A percentile compares a stretch with the other conserved stretches of the same genome.
Conservation (phyloP, 2,113 vertebrate species). For the Holacanthus passer region DNA sequence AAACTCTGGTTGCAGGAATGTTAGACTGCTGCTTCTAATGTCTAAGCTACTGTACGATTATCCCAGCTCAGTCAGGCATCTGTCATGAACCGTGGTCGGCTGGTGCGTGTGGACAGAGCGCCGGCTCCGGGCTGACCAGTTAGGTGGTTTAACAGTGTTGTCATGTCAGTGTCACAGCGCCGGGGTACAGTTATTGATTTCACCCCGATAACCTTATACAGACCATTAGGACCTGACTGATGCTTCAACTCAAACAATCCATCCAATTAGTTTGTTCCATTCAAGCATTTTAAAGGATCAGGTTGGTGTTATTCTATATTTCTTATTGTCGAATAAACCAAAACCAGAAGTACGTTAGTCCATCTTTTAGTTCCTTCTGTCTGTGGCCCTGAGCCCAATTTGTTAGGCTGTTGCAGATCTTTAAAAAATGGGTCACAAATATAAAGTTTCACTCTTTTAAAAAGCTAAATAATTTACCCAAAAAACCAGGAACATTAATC, state of each 20-base stretch:
- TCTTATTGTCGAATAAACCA: background rate
- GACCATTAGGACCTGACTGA: constrained; percentile 10
- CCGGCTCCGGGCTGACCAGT: background rate
- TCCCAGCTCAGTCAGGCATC: constrained; percentile 5
- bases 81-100: background rate
- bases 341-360: background rate
- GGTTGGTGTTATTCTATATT: background rate
- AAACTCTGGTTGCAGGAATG: constrained; percentile 14
- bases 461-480: background rate
- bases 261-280: background rate
- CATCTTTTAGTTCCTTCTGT: background rate
- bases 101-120: background rate
- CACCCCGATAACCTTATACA: background rate
- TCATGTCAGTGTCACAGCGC: constrained; percentile 22
- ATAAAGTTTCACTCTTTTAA: background rate
- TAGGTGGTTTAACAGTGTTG: background rate
- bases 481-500: background rate
- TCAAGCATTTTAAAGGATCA: background rate
- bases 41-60: constrained; percentile 4
- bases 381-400: background rate
- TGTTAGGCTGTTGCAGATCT: background rate
- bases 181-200: constrained; percentile 33
- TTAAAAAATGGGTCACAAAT: background rate
- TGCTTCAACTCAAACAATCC: constrained; percentile 12
- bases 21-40: background rate